Evolutionary conservation across 2,888 invertebrate species (phyloP), one percentile per base, ranked within the genome.

Genomic region (Microctonus aethiopoides): DNA sequence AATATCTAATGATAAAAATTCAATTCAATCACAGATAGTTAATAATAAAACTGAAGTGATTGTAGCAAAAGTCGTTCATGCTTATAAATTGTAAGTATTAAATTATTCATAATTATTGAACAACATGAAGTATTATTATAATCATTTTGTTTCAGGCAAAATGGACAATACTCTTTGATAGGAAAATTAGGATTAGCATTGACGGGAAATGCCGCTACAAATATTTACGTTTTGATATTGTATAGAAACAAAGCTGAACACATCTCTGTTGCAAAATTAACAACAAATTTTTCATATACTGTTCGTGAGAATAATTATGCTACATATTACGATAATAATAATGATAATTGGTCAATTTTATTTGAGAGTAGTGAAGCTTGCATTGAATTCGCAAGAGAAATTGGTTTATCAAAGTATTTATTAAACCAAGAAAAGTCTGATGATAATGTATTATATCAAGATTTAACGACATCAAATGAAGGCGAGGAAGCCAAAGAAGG

Each of bases 321-420:
- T 1, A 79, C 79, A 69, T 84, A 83, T 80, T 89, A 89, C 76
- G 90, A 91, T 81, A 87, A 87, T 52, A 82, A 83, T 26, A 82
- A 87, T 39, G 86, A 87, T 66, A 89, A 88, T 76, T 91, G 90
- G 91, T 90, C 90, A 11, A 78, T 91, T 59, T 84, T 88, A 77
- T 90, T 91, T 80, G 87, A 86, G 5, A 79, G 73, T 29, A 72
- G 75, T 10, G 78, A 80, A n/a, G 77, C 81, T 32, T 81, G 81
- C 20, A 73, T 80, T 6, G 82, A 85, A 67, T 83, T 87, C 74
- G 80, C 84, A 1, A 80, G 78, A 68, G 82, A 86, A 78, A 73
- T 87, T 60, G 80, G 78, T 29, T 52, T 84, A 16, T 80, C 82
- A 20, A 78, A 77, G 68, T 84, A 81, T 73, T 80, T 78, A 32